Percentiles rank a stretch among this genome's conserved stretches.
Conservation (phyloP, 2,888 invertebrate genomes). For the Amaurobius ferox region DNA sequence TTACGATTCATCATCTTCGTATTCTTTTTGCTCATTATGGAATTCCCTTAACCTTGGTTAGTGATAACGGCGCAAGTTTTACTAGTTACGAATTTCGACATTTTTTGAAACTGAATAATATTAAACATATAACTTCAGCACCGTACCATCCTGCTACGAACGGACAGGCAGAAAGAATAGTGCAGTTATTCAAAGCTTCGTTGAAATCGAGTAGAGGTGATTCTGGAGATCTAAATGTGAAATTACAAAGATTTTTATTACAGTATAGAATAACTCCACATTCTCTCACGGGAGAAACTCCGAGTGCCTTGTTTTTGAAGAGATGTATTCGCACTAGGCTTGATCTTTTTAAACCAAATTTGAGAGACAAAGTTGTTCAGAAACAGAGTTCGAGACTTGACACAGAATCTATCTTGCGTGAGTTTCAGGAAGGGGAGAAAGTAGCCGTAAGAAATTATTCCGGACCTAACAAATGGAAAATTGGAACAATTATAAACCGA, state of each 20-base stretch:
- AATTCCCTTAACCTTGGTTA: constrained; percentile 43
- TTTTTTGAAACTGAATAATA: constrained; percentile 71
- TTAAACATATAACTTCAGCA: constrained; percentile 68
- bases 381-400: constrained; percentile 42
- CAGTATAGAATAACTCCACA: constrained; percentile 48
- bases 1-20: too few relatives aligned
- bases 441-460: constrained; percentile 46
- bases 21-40: constrained; percentile 51
- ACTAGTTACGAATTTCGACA: constrained; percentile 29
- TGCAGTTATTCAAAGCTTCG: constrained; percentile 64
- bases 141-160: constrained; percentile 74
- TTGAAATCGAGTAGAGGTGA: constrained; percentile 47
- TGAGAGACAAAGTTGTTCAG: constrained; percentile 35
- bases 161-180: constrained; percentile 75
- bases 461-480: constrained; percentile 39
- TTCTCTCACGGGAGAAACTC: constrained; percentile 46
- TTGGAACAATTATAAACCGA: constrained; percentile 38
- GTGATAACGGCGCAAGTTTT: constrained; percentile 58
- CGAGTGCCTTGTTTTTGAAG: constrained; percentile 45
- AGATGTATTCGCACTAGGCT: constrained; percentile 32
- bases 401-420: constrained; percentile 49
- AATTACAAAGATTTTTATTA: constrained; percentile 50
- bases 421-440: constrained; percentile 54
- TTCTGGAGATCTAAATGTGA: constrained; percentile 48
- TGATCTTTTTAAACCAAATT: constrained; percentile 35